These are phyloP conservation scores for Vandiemenella viatica DNA, from an alignment of 2,888 invertebrate genomes.

Conservation along the genomic window DNA sequence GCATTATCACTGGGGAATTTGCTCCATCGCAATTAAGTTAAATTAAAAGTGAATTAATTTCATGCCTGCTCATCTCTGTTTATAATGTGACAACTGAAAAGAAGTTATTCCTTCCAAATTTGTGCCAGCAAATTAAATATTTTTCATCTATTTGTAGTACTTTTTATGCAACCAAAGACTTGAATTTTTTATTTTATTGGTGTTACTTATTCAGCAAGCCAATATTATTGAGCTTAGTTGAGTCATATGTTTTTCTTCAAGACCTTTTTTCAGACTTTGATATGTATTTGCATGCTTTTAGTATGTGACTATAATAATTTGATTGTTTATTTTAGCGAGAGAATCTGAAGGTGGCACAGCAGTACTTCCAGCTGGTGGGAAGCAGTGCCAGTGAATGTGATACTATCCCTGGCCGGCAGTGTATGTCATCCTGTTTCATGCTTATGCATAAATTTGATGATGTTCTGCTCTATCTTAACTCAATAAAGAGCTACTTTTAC, in stretches of 20 bases:
- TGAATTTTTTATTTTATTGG: no score
- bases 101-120: no score
- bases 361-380: slow-evolving; percentile 91
- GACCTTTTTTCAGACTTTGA: background rate
- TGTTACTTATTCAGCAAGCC: no score
- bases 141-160: no score
- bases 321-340: slow-evolving; percentile 39
- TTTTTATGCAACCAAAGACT: no score
- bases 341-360: slow-evolving; percentile 86
- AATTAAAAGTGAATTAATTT: no score
- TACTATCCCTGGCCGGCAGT: slow-evolving; percentile 91
- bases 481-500: slow-evolving; percentile 90
- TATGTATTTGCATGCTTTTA: background rate
- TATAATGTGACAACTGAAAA: no score
- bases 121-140: no score
- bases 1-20: no score
- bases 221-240: no score
- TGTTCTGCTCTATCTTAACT: slow-evolving; percentile 88
- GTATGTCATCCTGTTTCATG: slow-evolving; percentile 97
- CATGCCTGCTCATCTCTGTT: no score
- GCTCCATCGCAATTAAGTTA: no score
- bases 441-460: slow-evolving; percentile 89
- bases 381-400: slow-evolving; percentile 94
- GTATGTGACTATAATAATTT: background rate
- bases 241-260: background rate